Evolutionary conservation across 23 tunicate species (phyloP), one percentile per base, ranked within the genome.

Genomic region (Halocynthia roretzi): DNA sequence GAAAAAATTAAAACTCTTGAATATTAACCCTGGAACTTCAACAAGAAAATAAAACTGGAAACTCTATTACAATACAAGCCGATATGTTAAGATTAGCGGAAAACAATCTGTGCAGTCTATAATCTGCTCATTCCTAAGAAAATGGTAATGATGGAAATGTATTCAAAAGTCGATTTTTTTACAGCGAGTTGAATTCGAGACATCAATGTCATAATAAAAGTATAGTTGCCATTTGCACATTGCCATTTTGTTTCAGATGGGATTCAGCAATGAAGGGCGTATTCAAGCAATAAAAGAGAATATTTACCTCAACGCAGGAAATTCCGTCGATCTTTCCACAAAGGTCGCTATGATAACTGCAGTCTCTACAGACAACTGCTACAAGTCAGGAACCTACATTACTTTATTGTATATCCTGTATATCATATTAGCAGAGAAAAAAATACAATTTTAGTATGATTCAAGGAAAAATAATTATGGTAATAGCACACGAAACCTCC

Each of bases 241-340:
- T 4, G 2, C 2, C 15, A 49, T 15, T 2, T 54, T 53, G 12
- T 50, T 77, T 62, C 48, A 84, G 87, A 56, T 84, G 21, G 87
- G 87, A 11, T 71, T 50, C 51, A 77, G 31, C 0, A 68, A 68
- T 7, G 77, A 71, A 23, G 87, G 87, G 0, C 52, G 52, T 12
- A 61, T 84, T 7, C 40, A 20, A 20, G 67, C 87, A 6, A 49
- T 84, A 53, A 55, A 56, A 19, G 10, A 56, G 6, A 55, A 77
- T 15, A 22, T 76, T 40, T 84, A 77, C 67, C 53, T 77, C 57
- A 84, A 84, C 51, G 82, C 61, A 8, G 87, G 87, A 21, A 77
- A 68, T 52, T 17, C 77, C 50, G 8, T 7, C 44, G 87, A 77
- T 69, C 70, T 56, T 10, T 77, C 87, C 49, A 8, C n/a, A 15